phyloP scores from a whole-genome alignment of 1,140 invertebrate species.

The Heliconius hewitsoni region DNA sequence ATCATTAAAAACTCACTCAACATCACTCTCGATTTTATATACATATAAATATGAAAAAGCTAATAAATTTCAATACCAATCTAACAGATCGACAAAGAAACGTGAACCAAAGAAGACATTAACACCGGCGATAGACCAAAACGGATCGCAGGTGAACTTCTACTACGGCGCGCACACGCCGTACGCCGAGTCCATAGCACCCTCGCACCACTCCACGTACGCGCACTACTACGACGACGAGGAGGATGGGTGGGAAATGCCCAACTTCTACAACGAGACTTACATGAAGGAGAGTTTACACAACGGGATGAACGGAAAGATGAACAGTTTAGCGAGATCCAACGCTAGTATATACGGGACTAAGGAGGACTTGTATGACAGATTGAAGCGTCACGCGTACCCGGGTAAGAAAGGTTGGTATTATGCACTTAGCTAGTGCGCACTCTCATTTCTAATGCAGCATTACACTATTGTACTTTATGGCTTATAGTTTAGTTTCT shows the following conservation, averaged over 20 bases:
- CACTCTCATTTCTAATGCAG: conserved; percentile 57
- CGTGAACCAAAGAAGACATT: conserved; percentile 94
- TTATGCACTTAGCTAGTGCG: conserved; percentile 71
- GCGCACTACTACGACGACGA: conserved; percentile 97
- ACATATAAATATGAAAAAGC: neutral
- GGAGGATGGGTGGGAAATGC: conserved; percentile 98
- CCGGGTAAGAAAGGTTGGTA: conserved; percentile 95
- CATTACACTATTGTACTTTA: conserved; percentile 42
- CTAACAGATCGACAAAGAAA: conserved; percentile 86
- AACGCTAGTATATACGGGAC: conserved; percentile 97
- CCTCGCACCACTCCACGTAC: conserved; percentile 96
- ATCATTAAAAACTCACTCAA: no score
- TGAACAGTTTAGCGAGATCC: conserved; percentile 94
- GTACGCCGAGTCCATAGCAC: conserved; percentile 96
- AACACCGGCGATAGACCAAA: conserved; percentile 92
- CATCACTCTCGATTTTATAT: no score
- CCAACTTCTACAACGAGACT: conserved; percentile 98
- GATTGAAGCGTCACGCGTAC: conserved; percentile 96
- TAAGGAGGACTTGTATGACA: conserved; percentile 97
- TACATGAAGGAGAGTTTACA: conserved; percentile 97
- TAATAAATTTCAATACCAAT: neutral
- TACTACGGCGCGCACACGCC: conserved; percentile 95
- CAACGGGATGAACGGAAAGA: conserved; percentile 87
- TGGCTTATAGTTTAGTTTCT: conserved; percentile 37
- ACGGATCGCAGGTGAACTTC: conserved; percentile 96